Base-by-base conservation (phyloP, 2,888 invertebrate genomes). In the Druceiella hillmani region DNA sequence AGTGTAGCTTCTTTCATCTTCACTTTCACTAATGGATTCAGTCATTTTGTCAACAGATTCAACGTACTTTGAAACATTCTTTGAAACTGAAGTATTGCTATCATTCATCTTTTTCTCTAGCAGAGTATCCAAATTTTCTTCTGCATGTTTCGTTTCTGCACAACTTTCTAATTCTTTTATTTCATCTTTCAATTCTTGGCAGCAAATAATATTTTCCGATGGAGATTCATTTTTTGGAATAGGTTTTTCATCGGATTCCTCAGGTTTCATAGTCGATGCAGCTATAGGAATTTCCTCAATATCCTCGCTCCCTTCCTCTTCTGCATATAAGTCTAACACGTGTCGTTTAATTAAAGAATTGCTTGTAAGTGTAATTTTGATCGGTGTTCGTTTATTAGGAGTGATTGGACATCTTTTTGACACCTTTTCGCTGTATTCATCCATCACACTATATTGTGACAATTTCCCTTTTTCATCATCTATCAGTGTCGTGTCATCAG, bases 1-100 rank as follows among this genome's bases (percentile, higher is more conserved):
- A 34, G 83, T 83, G 57, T 83, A 83, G 45, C 81, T 81, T 41
- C 83, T 66, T 58, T 82, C 81, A 53, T 77, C 80, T 48, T 76
- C 77, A 2, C 65, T 66, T 51, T 78, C 79, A 51, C 78, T 78
- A 45, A 79, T 77, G 39, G 77, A 76, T 55, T 79, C 78, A 0
- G 78, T 79, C 72, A 78, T 72, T 50, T 74, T 71, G 42, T 59
- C 62, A 12, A 63, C 14, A n/a, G n/a, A n/a, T n/a, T n/a, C n/a
- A n/a, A n/a, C n/a, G n/a, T n/a, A n/a, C n/a, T n/a, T n/a, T n/a
- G n/a, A 61, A 45, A 4, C 51, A 46, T 16, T 25, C 31, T 40
- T 49, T 42, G n/a, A 37, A 28, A 40, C 43, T 34, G 13, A 43
- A 4, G 9, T 27, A 25, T 13, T 33, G 22, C 17, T 39, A 26